phyloP scores from a whole-genome alignment of 2,797 vertebrate genomes.

The Peromyscus nudipes region DNA sequence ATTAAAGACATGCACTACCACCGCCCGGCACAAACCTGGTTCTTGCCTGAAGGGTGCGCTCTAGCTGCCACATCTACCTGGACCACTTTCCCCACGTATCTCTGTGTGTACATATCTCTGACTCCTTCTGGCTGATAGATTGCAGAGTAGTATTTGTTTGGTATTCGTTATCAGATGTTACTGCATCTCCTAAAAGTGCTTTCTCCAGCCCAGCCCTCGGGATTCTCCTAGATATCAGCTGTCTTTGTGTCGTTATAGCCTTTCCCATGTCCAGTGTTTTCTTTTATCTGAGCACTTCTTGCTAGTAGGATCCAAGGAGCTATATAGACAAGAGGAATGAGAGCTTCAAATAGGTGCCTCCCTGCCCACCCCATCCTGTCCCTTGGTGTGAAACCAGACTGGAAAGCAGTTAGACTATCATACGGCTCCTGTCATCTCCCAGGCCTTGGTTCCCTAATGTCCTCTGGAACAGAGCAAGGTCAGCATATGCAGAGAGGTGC shows the following conservation, averaged over 20 bases:
- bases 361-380: too few species aligned
- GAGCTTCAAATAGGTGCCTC: not conserved
- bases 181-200: not conserved
- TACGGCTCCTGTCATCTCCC: not conserved
- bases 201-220: not conserved
- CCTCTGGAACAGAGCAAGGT: not conserved
- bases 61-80: not conserved
- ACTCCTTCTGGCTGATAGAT: not conserved
- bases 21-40: accelerated
- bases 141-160: not conserved
- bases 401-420: accelerated
- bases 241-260: not conserved
- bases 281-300: not conserved
- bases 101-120: too few species aligned
- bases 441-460: not conserved
- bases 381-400: not conserved
- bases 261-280: not conserved
- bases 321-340: not conserved
- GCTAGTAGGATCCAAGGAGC: not conserved
- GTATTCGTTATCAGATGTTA: not conserved
- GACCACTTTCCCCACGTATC: not conserved
- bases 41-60: not conserved
- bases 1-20: too few species aligned
- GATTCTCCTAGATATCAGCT: not conserved
- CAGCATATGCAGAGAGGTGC: not conserved